Base-by-base conservation (phyloP, 2,797 vertebrate genomes). In the Cheirogaleus major region DNA sequence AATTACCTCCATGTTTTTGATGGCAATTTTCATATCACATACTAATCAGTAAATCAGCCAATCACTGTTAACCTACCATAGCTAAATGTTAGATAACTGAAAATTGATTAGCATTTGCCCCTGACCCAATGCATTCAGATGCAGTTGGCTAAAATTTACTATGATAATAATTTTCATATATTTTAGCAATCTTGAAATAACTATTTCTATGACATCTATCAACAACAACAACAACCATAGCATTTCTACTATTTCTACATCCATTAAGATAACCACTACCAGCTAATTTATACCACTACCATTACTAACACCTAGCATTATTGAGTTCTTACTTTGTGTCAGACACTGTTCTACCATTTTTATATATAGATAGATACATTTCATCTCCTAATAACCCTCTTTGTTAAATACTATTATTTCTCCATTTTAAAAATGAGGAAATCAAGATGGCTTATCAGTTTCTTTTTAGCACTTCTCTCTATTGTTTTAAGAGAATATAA, bases 81-180 rank as follows among this genome's bases (percentile, higher is more conserved):
- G 69, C 50, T 97, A 83, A 96, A 90, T 67, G 12, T 73, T 73
- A 48, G 50, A 23, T 85, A 95, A 92, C 92, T 97, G 57, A 96
- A 96, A 96, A 91, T 69, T 90, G 59, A 91, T 69, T 73, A 11
- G 2, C 15, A 35, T 91, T 80, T 96, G 7, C 27, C 41, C 50
- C 38, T 59, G 27, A 79, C 70, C 35, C 27, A 81, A 30, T 32
- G 5, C 48, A 88, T 84, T 89, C 11, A 70, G 2, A n/a, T 25
- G 4, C 43, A 88, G 81, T 89, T 9, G 67, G 2, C 67, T 79
- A 85, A 95, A 87, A 70, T 82, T 78, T 92, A 59, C 32, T 55
- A 5, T 87, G 23, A 2, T 87, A 15, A 20, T 91, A 10, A 82
- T 76, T 45, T 95, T 91, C 43, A 50, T 18, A 15, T 76, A 67